Percentiles rank a stretch among this genome's conserved stretches.
phyloP scores from a whole-genome alignment of 2,888 invertebrate genomes.

The Epirrhoe tristata region DNA sequence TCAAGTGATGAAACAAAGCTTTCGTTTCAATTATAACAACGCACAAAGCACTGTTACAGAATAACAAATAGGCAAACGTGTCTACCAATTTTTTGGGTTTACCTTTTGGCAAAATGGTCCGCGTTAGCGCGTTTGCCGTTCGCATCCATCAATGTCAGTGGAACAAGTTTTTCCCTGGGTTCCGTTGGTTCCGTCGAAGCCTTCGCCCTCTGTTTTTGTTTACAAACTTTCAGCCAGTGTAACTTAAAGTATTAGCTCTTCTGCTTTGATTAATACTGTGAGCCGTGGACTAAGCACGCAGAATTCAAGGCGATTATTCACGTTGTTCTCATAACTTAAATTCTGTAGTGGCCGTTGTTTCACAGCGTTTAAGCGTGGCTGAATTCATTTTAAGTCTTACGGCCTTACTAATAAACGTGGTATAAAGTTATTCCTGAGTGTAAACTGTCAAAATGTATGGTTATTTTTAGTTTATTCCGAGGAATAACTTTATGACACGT shows the following conservation, averaged over 20 bases:
- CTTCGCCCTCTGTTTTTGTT: constrained; percentile 75
- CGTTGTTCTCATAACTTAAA: constrained; percentile 26
- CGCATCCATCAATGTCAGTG: constrained; percentile 80
- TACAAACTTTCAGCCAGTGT: constrained; percentile 73
- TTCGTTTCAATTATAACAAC: constrained; percentile 49
- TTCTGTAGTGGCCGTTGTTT: constrained; percentile 21
- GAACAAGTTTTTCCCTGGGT: constrained; percentile 78
- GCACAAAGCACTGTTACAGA: constrained; percentile 49
- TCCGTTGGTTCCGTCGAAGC: constrained; percentile 70
- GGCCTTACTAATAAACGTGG: too few relatives aligned
- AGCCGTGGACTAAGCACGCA: constrained; percentile 45
- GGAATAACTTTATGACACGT: too few relatives aligned
- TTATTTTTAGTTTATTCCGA: too few relatives aligned
- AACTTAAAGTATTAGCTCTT: constrained; percentile 71
- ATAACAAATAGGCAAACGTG: constrained; percentile 54
- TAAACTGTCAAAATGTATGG: too few relatives aligned
- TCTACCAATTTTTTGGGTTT: constrained; percentile 50
- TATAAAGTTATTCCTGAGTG: too few relatives aligned
- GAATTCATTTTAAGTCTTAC: constrained; percentile 4
- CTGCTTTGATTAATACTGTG: constrained; percentile 62
- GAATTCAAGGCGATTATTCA: constrained; percentile 34
- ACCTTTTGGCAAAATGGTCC: constrained; percentile 63
- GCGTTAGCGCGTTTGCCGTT: constrained; percentile 62
- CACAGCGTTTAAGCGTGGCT: not conserved
- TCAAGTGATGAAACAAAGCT: constrained; percentile 46